Evolutionary conservation across 2,797 vertebrate species (phyloP).

Genomic region (Ciconia nigra): DNA sequence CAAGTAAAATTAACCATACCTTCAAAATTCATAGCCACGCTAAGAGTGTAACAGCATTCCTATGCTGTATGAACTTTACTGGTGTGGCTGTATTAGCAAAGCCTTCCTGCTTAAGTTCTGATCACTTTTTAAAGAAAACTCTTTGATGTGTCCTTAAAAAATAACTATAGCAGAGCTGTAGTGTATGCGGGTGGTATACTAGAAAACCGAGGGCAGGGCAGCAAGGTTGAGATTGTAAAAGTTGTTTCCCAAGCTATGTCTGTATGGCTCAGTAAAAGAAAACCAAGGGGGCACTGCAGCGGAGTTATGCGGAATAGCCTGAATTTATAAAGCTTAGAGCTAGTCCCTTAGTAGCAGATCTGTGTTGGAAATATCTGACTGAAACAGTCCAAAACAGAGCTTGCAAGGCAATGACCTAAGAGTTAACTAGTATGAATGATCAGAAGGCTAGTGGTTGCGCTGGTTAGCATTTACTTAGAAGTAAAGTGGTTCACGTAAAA

Average conservation of each 20-base stretch:
- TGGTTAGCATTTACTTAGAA: neutral
- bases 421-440: neutral
- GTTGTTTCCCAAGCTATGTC: neutral
- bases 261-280: neutral
- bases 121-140: neutral
- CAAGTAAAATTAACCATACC: neutral
- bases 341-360: neutral
- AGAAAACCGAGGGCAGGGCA: neutral
- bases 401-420: neutral
- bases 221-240: neutral
- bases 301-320: neutral
- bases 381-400: neutral
- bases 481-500: neutral
- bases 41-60: neutral
- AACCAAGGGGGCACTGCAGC: neutral
- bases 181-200: neutral
- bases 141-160: neutral
- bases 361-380: neutral
- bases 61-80: neutral
- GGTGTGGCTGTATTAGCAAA: neutral
- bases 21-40: neutral
- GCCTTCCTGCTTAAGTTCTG: neutral
- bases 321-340: neutral
- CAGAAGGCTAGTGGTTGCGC: neutral
- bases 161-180: neutral